phyloP scores from a whole-genome alignment of 2,797 vertebrate genomes.

The Allobates femoralis region DNA sequence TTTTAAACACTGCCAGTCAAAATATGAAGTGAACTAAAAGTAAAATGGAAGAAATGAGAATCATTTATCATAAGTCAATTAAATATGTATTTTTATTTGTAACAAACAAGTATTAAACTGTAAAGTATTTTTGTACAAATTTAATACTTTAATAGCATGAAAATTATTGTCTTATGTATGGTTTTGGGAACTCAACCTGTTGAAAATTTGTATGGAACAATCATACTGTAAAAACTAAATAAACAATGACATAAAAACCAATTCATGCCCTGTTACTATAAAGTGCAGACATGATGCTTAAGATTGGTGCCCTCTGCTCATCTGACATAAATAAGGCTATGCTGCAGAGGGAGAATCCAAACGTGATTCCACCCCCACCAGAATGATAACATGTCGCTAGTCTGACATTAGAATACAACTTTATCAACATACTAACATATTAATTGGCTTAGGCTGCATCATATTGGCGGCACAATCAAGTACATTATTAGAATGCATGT shows the following conservation, averaged over 20 bases:
- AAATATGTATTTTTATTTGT: constrained; percentile 99
- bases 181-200: constrained; percentile 86
- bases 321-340: too few relatives aligned
- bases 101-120: constrained; percentile 97
- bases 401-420: too few relatives aligned
- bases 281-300: constrained; percentile 12
- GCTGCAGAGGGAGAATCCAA: too few relatives aligned
- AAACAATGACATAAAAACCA: constrained; percentile 79
- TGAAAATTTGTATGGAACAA: constrained; percentile 89
- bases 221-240: constrained; percentile 81
- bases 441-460: not conserved
- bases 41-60: constrained; percentile 71
- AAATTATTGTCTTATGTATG: constrained; percentile 97
- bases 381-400: too few relatives aligned
- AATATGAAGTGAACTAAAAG: constrained; percentile 77
- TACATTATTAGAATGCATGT: not conserved
- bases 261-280: constrained; percentile 38
- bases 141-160: constrained; percentile 99
- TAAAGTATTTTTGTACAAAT: constrained; percentile 99
- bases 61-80: constrained; percentile 80
- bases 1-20: constrained; percentile 85
- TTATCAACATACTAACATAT: too few relatives aligned
- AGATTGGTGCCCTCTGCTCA: not conserved
- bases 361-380: too few relatives aligned
- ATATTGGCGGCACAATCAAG: not conserved